Conservation (phyloP, 1,140 invertebrate species). For the Zaprionus ornatus region DNA sequence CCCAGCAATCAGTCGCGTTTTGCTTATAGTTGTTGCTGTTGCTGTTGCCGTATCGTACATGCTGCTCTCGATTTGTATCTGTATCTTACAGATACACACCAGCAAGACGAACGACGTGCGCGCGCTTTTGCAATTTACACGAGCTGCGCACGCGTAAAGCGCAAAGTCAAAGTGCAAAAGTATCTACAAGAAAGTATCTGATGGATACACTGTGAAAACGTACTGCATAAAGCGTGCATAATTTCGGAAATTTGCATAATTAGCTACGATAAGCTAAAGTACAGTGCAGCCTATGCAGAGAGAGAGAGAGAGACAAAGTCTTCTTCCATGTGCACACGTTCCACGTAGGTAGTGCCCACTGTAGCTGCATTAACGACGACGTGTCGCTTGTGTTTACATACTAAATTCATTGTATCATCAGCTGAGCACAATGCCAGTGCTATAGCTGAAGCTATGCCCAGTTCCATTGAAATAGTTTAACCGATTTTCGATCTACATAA, state of each 20-base stretch:
- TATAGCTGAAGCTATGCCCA: constrained; percentile 11
- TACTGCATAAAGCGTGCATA: constrained; percentile 11
- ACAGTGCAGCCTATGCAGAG: neutral
- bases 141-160: constrained; percentile 56
- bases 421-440: constrained; percentile 51
- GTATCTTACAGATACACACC: constrained; percentile 63
- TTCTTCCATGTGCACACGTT: neutral
- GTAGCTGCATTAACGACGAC: constrained; percentile 39
- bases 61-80: constrained; percentile 7
- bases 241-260: constrained; percentile 21
- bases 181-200: constrained; percentile 29
- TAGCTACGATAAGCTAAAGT: neutral
- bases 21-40: constrained; percentile 19
- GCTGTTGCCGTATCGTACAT: constrained; percentile 4
- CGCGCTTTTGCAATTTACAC: constrained; percentile 25
- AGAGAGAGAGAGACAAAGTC: neutral
- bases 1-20: constrained; percentile 76
- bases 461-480: constrained; percentile 34
- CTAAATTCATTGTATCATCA: constrained; percentile 37
- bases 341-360: constrained; percentile 2
- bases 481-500: constrained; percentile 72
- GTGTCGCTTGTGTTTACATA: constrained; percentile 53
- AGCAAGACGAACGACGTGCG: constrained; percentile 21
- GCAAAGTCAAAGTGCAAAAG: constrained; percentile 48
- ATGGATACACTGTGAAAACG: constrained; percentile 26